These are phyloP conservation scores for Notechis scutatus DNA, from an alignment of 2,113 vertebrate genomes.

Conservation along the genomic window DNA sequence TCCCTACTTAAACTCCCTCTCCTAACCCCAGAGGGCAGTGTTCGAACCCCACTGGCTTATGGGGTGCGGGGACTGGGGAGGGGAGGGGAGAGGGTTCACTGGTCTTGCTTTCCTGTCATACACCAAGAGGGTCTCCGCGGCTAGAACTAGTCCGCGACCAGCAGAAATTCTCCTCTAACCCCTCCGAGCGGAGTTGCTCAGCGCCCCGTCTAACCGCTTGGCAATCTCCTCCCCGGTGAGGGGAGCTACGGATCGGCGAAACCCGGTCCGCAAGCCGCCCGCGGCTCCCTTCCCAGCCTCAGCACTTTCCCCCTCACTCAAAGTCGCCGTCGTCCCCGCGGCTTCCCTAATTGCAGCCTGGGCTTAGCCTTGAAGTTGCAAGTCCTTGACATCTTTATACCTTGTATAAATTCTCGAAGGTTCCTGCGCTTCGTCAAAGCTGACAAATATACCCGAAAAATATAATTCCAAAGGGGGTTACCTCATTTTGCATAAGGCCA, in stretches of 20 bases:
- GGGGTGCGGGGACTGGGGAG: too few relatives aligned
- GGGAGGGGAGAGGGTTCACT: too few relatives aligned
- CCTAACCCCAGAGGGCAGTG: not conserved
- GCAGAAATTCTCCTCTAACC: not conserved
- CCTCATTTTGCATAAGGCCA: constrained; percentile 50
- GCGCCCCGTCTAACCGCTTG: not conserved
- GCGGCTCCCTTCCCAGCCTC: not conserved
- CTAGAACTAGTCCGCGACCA: not conserved
- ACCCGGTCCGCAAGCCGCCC: not conserved
- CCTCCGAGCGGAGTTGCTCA: not conserved
- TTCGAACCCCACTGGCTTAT: not conserved
- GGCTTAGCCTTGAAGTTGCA: constrained; percentile 47
- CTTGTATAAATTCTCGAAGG: constrained; percentile 63
- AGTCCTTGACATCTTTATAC: constrained; percentile 65
- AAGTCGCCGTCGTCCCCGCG: not conserved
- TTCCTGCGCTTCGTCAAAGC: constrained; percentile 69
- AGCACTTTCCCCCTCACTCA: not conserved
- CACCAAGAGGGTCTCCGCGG: not conserved
- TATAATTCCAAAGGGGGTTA: constrained; percentile 65
- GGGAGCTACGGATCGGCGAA: not conserved
- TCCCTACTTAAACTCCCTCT: not conserved
- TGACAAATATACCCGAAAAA: constrained; percentile 65
- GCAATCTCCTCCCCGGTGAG: not conserved
- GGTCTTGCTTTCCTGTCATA: not conserved
- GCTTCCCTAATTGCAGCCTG: constrained; percentile 13